Base-by-base conservation (phyloP, 2,797 vertebrate genomes). In the Pipistrellus nathusii region DNA sequence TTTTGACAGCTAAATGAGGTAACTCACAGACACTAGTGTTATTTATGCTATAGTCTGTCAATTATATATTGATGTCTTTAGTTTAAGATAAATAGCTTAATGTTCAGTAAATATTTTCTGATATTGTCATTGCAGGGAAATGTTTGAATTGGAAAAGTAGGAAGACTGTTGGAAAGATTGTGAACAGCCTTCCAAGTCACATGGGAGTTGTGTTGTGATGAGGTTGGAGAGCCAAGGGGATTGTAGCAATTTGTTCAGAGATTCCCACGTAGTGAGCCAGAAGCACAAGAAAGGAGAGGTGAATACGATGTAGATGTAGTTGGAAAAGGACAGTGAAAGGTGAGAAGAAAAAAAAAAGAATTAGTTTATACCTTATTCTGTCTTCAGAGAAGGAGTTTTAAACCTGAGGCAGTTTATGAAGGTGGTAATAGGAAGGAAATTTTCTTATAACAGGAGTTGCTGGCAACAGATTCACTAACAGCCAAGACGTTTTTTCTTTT, bases 221-320 rank as follows among this genome's bases (percentile, higher is more conserved):
- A 87, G 68, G 53, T 69, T 66, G 62, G 92, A 96, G 62, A 94
- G 62, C 30, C 57, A 51, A 84, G 30, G 69, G 75, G 64, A 66
- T 66, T 71, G 64, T 55, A 89, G 64, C 48, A 64, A 78, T 91
- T 72, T n/a, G 4, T 64, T 91, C 9, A 9, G 46, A 78, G 62
- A 82, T 91, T 66, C 30, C 51, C 14, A 11, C 71, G 77, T 35
- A 95, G 81, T 64, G 57, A 95, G 44, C 27, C 76, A 91, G 48
- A 78, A 87, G 41, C n/a, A 88, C 48, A 91, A 91, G 46, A 93
- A 94, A 90, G 69, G 51, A 96, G 44, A 95, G 81, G 62, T 91
- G 92, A 91, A 76, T 72, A 20, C 2, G 8, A 89, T 48, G 69
- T 95, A 27, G 46, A 78, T 35, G 8, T n/a, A 90, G 18, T 57